Evolutionary conservation across 2,113 vertebrate species (phyloP).

Genomic region (Cynoglossus semilaevis): DNA sequence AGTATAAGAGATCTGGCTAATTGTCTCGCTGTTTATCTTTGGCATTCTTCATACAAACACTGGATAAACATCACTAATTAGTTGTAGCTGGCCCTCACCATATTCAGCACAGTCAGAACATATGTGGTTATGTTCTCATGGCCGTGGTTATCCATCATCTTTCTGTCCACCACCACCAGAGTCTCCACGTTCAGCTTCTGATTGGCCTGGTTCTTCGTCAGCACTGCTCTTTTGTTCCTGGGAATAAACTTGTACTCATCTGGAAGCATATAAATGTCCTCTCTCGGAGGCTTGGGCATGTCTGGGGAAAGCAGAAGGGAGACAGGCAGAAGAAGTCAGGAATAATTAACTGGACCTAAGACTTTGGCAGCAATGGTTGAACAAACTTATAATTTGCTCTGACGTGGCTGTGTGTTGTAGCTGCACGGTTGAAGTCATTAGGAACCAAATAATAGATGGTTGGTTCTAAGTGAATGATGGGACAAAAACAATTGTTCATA

Average conservation of each 20-base stretch:
- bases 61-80: no score
- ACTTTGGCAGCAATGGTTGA: not conserved
- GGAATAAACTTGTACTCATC: slow-evolving; percentile 78
- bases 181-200: slow-evolving; percentile 85
- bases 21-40: no score
- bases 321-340: not conserved
- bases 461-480: slow-evolving; percentile 18
- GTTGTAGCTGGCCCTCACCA: slow-evolving; percentile 72
- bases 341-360: not conserved
- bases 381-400: not conserved
- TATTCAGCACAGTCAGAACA: slow-evolving; percentile 88
- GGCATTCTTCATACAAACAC: no score
- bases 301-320: slow-evolving; percentile 65
- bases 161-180: slow-evolving; percentile 85
- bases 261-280: slow-evolving; percentile 75
- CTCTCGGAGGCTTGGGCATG: slow-evolving; percentile 81
- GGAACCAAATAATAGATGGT: slow-evolving; percentile 1
- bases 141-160: slow-evolving; percentile 87
- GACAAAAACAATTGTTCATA: slow-evolving; percentile 21
- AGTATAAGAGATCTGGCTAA: no score
- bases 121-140: slow-evolving; percentile 88
- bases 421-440: slow-evolving; percentile 1
- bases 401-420: not conserved
- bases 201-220: slow-evolving; percentile 62
- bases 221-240: slow-evolving; percentile 77